Conservation (phyloP, 2,888 invertebrate species). For the Sisyra terminalis region DNA sequence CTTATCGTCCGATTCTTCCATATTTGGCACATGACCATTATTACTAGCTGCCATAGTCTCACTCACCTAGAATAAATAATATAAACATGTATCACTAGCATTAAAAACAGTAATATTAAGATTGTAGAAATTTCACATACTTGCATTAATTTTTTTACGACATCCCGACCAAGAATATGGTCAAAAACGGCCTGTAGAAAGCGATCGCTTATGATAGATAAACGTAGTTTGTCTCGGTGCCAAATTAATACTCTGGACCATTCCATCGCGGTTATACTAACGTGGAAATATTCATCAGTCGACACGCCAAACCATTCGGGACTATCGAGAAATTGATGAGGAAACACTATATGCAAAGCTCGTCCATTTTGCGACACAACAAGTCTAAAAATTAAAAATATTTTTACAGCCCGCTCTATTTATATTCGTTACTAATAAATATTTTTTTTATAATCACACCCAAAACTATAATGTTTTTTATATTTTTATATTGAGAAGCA, state of each 20-base stretch:
- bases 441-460: no score
- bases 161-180: constrained; percentile 70
- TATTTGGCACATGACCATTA: constrained; percentile 55
- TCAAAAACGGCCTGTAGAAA: constrained; percentile 76
- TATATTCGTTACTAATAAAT: no score
- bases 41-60: constrained; percentile 63
- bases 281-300: constrained; percentile 75
- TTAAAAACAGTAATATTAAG: background rate
- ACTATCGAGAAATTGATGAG: constrained; percentile 76
- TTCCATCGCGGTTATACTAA: constrained; percentile 68
- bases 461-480: no score
- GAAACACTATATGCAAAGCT: constrained; percentile 70
- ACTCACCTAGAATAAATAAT: constrained; percentile 40
- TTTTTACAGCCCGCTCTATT: no score
- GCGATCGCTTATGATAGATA: constrained; percentile 66
- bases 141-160: constrained; percentile 76
- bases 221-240: constrained; percentile 72
- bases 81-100: background rate
- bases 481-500: no score
- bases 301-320: constrained; percentile 84
- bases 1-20: constrained; percentile 58
- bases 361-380: constrained; percentile 73
- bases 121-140: constrained; percentile 28
- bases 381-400: constrained; percentile 46
- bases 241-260: constrained; percentile 68